Base-by-base conservation (phyloP, 2,113 vertebrate species). In the Tragelaphus buxtoni region DNA sequence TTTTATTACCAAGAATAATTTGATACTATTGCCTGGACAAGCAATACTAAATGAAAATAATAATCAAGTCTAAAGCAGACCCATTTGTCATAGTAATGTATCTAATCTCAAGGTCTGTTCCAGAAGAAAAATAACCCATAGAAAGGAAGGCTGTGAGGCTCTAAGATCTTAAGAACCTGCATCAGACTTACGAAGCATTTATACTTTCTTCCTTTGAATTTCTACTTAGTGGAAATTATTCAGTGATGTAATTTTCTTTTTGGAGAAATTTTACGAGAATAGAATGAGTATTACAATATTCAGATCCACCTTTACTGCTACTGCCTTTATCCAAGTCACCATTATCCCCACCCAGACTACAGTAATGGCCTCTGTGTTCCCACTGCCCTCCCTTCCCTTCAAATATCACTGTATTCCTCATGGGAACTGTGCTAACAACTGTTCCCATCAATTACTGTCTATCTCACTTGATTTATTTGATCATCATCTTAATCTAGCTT, bases 21-120 rank as follows among this genome's bases (percentile, higher is more conserved):
- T 53, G 32, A 32, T 80, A 80, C 18, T 53, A n/a, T 80, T 80
- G 32, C 49, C 69, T 61, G 45, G 65, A 69, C 20, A 82, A 35
- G 61, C 76, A 74, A 93, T 74, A 82, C 32, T 65, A 96, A 97
- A 97, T 93, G 85, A 97, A 97, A 98, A 94, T 81, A 94, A 88
- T 96, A 86, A 96, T 96, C 81, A 85, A 86, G 96, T 91, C 35
- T 77, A 86, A 92, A 95, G 69, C 69, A 96, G 92, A 79, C 26
- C 35, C 39, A 94, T 97, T 96, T 95, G 77, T 97, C 95, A 92
- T 22, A 79, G 90, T 90, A 94, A 86, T 49, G 49, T 88, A 96
- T 97, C 96, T 95, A 88, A 95, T 94, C 63, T 55, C 32, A 88
- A n/a, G 45, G 77, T 63, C 32, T 91, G 24, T 77, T 85, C 56